Evolutionary conservation across 2,888 invertebrate genomes (phyloP), one percentile per base, ranked within the genome.

Genomic region (Archaeoteleia sp.): DNA sequence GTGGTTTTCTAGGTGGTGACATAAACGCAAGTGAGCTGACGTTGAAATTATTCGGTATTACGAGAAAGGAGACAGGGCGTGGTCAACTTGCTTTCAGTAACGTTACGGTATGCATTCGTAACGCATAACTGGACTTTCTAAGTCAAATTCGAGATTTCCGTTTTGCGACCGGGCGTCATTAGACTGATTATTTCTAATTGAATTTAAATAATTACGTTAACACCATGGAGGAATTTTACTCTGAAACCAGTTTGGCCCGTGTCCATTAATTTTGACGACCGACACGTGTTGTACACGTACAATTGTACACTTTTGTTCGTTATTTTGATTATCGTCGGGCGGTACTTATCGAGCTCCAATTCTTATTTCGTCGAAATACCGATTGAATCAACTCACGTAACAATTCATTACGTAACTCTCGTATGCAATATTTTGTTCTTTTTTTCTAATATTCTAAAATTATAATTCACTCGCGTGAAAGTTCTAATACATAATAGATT

Each of bases 11-110:
- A 29, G 23, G 20, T 37, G 25, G 43, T 49, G 60, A 63, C 60
- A 17, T 25, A 60, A 54, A 60, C 60, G 45, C 45, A 30, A 46
- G 35, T 27, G 48, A 46, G 37, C 25, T 37, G 42, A 49, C 34
- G 13, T 45, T 51, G 57, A 67, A 53, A 69, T 69, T 58, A 69
- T 55, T 51, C 62, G 45, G 67, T 71, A 72, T 72, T 70, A 68
- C 67, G 72, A 71, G 74, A 72, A 73, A 76, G 73, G 74, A 74
- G 67, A 58, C 61, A 65, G 72, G 79, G 77, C 67, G 79, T 78
- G 79, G 78, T 71, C 71, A 51, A 49, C 57, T 71, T 58, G 65
- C 71, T 73, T 73, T 63, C 57, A 76, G 73, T 55, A 51, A 48
- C 60, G 66, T 54, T 60, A 54, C 43, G 55, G 49, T 54, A 40